Evolutionary conservation across 2,888 invertebrate genomes (phyloP).

Genomic region (Uloborus plumipes): DNA sequence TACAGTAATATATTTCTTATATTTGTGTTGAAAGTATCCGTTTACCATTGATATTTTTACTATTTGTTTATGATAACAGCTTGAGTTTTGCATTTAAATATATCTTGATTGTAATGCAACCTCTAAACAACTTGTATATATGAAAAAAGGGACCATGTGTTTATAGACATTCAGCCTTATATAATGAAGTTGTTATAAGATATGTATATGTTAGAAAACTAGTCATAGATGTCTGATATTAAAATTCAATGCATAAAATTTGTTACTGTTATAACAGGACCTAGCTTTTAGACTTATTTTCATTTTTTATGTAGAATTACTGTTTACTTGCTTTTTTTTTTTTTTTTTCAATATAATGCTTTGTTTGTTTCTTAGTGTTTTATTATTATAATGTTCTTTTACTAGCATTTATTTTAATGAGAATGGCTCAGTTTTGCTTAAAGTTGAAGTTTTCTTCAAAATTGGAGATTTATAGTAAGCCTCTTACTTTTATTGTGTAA

Average conservation of each 20-base stretch:
- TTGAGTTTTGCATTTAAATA: not conserved
- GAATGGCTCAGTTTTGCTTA: too few species aligned
- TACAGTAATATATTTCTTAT: too few species aligned
- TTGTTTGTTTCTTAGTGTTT: too few species aligned
- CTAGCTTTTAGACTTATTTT: slow-evolving; percentile 13
- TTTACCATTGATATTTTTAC: not conserved
- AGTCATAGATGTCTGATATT: slow-evolving; percentile 10
- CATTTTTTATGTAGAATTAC: too few species aligned
- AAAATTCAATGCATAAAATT: slow-evolving; percentile 4
- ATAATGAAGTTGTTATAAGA: slow-evolving; percentile 1
- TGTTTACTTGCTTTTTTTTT: too few species aligned
- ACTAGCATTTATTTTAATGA: too few species aligned
- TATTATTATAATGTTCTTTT: too few species aligned
- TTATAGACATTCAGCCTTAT: slow-evolving; percentile 32
- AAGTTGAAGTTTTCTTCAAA: too few species aligned
- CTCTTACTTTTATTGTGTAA: too few species aligned
- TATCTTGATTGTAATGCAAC: slow-evolving; percentile 12
- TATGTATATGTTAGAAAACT: slow-evolving; percentile 8
- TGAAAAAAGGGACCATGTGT: slow-evolving; percentile 39
- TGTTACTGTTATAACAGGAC: not conserved
- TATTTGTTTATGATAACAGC: not conserved
- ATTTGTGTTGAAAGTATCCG: too few species aligned
- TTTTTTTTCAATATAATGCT: too few species aligned
- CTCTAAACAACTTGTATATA: slow-evolving; percentile 21
- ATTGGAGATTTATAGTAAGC: too few species aligned